Percentiles rank a stretch among this genome's conserved stretches.
phyloP scores from a whole-genome alignment of 2,888 invertebrate species.

The Sinopyrophorus schimmeli region DNA sequence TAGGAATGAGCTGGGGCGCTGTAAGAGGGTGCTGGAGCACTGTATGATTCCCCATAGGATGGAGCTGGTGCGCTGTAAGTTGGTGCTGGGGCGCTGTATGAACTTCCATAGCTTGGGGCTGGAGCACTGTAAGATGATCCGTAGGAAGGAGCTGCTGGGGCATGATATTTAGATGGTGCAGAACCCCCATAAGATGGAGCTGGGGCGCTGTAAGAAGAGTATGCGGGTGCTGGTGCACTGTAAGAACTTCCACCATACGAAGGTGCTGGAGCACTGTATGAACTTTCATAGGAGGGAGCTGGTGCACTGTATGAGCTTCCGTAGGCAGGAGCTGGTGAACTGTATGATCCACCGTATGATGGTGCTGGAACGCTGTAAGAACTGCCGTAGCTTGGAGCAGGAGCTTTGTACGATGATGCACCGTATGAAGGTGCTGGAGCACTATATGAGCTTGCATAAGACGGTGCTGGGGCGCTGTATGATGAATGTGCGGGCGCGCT shows the following conservation, averaged over 20 bases:
- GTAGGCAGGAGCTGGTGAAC: conserved; percentile 10
- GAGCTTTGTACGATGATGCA: conserved; percentile 29
- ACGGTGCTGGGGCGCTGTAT: conserved; percentile 27
- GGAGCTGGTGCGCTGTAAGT: conserved; percentile 20
- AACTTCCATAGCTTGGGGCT: conserved; percentile 31
- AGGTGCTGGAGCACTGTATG: conserved; percentile 10
- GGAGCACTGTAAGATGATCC: conserved; percentile 29
- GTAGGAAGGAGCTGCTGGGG: conserved; percentile 32
- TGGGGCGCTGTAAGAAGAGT: conserved; percentile 12
- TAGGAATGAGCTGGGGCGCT: conserved; percentile 21
- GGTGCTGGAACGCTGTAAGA: conserved; percentile 35
- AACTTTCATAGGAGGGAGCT: conserved; percentile 12
- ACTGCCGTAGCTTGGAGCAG: conserved; percentile 33
- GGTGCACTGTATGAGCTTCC: conserved; percentile 31
- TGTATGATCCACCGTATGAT: conserved; percentile 18
- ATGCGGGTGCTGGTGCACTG: conserved; percentile 11
- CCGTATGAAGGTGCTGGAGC: conserved; percentile 21
- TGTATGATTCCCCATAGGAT: conserved; percentile 28
- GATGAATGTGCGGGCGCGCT: conserved; percentile 10
- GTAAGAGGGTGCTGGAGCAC: conserved; percentile 26
- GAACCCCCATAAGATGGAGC: conserved; percentile 20
- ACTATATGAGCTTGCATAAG: conserved; percentile 20
- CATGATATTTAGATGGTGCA: conserved; percentile 27
- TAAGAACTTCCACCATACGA: conserved; percentile 14
- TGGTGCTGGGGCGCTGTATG: conserved; percentile 24